Evolutionary conservation across 2,113 vertebrate genomes (phyloP), one percentile per base, ranked within the genome.

Genomic region (Carassius carassius): DNA sequence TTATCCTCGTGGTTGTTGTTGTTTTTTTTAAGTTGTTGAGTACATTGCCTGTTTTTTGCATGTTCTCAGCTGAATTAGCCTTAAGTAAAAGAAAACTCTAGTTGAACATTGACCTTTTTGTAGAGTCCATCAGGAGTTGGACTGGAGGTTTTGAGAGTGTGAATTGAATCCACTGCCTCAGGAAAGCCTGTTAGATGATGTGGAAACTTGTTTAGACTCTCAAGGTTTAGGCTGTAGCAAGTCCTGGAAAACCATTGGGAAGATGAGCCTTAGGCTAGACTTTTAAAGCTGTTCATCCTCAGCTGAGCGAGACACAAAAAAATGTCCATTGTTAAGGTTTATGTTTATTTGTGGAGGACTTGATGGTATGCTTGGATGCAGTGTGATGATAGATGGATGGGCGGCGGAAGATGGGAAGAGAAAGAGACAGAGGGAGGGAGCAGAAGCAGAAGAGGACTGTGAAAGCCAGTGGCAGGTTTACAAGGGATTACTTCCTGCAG

Each of bases 401-500:
- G 72, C 13, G 9, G 32, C 32, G 13, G 73, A 41, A 23, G 60
- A 67, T 13, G 49, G 69, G 37, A 60, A 54, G 54, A 1, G 37
- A 79, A 37, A 29, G 19, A 29, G 19, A 44, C 9, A 67, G 54
- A 47, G 65, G 35, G 16, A 54, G 79, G 44, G 17, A 25, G 44
- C 37, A 84, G 88, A 63, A 89, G 91, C 90, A 91, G 75, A 88
- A 87, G 87, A 85, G 87, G 82, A 90, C 90, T 89, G 92, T 92
- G 90, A 88, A 88, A 92, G 89, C 91, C 91, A 94, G 90, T 93
- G 92, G 93, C 93, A 93, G 93, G 91, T 94, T 94, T 94, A 94
- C 88, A 89, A 84, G 56, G 91, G 94, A 95, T 95, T 95, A 94
- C 88, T 93, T 94, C 92, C 91, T 95, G 95, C 95, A 93, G 93